Base-by-base conservation (phyloP, 1,140 invertebrate genomes). In the Linepithema humile region DNA sequence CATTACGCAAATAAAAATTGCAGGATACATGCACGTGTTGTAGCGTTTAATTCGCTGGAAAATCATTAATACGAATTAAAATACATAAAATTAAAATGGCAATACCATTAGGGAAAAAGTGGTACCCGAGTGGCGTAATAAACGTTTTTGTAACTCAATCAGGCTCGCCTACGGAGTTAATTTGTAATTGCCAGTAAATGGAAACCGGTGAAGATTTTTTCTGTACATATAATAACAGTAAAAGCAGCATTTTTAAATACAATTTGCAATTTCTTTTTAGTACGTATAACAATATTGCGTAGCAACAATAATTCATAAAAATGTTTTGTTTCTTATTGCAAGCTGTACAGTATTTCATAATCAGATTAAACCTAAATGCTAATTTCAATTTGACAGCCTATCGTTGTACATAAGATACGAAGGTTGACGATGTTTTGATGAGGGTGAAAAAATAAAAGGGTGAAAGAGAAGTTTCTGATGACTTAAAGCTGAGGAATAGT, bases 31-130 rank as follows among this genome's bases (percentile, higher is more conserved):
- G 2, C 23, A 7, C 17, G 15, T 15, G 32, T 15, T 29, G 48
- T 17, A 43, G 20, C 38, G 26, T 75, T 83, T 62, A 53, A 64
- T 75, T 75, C 23, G n/a, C n/a, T 3, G 6, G 3, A 9, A n/a
- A 4, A 15, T 20, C 29, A 15, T 53, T 23, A 17, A 38, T 29
- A 35, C 6, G 40, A 73, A 43, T 74, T 64, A 83, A 55, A 62
- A 20, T 59, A 0, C 20, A 29, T 45, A 38, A 87, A 80, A 87
- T 87, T 84, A 88, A 87, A 87, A 88, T 70, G 29, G 32, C 50
- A 35, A 84, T 86, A 82, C 60, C 55, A 82, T 86, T 82, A 84
- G 29, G 50, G 53, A 26, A n/a, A 45, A 83, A 35, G 12, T n/a
- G 3, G 3, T 15, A 15, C n/a, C 10, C 57, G 15, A 20, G 45